Conservation (phyloP, 2,113 vertebrate species). For the Ptyas mucosa region DNA sequence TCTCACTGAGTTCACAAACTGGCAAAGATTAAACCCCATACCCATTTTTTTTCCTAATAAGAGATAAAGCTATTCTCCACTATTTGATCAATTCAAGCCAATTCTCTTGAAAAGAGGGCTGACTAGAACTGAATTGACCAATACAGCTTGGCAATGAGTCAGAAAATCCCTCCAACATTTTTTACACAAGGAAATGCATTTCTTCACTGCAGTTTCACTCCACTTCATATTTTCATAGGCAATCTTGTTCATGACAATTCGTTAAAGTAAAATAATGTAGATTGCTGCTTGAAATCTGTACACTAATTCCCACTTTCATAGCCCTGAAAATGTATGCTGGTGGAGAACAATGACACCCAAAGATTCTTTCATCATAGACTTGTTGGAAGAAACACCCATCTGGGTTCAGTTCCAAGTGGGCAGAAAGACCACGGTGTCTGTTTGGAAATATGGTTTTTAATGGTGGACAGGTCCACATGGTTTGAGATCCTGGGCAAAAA, state of each 20-base stretch:
- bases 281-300: not conserved
- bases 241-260: slow-evolving; percentile 31
- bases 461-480: too few relatives aligned
- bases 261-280: not conserved
- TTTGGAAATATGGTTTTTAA: too few relatives aligned
- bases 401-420: too few relatives aligned
- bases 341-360: not conserved
- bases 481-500: too few relatives aligned
- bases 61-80: not conserved
- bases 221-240: slow-evolving; percentile 31
- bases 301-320: not conserved
- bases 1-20: not conserved
- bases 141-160: not conserved
- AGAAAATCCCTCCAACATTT: not conserved
- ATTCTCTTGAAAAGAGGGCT: not conserved
- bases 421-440: too few relatives aligned
- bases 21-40: not conserved
- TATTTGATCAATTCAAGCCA: not conserved
- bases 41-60: not conserved
- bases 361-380: not conserved
- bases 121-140: not conserved
- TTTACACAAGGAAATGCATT: not conserved
- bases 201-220: slow-evolving; percentile 11
- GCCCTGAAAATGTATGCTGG: slow-evolving; percentile 8
- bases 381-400: too few relatives aligned